Conservation (phyloP, 2,888 invertebrate species). For the Drosophila mimica region DNA sequence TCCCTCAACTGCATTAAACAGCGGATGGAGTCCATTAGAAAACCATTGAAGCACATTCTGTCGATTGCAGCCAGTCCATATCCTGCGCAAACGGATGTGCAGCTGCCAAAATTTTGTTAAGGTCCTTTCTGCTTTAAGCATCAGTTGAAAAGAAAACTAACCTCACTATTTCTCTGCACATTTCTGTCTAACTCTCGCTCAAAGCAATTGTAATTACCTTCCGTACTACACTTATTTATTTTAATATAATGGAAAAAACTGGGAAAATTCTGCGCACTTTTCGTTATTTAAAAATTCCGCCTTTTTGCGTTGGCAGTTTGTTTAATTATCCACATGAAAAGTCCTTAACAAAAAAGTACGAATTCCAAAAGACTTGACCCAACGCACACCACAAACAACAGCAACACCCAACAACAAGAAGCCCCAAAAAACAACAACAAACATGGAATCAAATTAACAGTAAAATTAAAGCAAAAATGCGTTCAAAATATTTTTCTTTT, state of each 20-base stretch:
- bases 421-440: slow-evolving; percentile 13
- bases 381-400: slow-evolving; percentile 27
- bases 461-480: slow-evolving; percentile 69
- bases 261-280: slow-evolving; percentile 29
- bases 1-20: slow-evolving; percentile 64
- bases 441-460: slow-evolving; percentile 74
- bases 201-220: slow-evolving; percentile 51
- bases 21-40: slow-evolving; percentile 80
- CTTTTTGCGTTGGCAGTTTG: slow-evolving; percentile 67
- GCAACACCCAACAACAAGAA: slow-evolving; percentile 11
- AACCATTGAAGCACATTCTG: slow-evolving; percentile 80
- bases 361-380: slow-evolving; percentile 56
- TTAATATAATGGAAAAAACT: slow-evolving; percentile 40
- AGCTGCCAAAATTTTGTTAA: slow-evolving; percentile 67
- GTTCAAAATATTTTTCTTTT: slow-evolving; percentile 50
- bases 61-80: slow-evolving; percentile 76
- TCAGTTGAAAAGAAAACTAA: slow-evolving; percentile 4
- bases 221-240: slow-evolving; percentile 45
- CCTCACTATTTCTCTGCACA: slow-evolving; percentile 1
- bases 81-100: slow-evolving; percentile 63
- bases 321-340: slow-evolving; percentile 80
- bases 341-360: slow-evolving; percentile 49
- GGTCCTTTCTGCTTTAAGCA: slow-evolving; percentile 39
- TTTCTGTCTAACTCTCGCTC: slow-evolving; percentile 9
- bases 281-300: slow-evolving; percentile 21